phyloP scores from a whole-genome alignment of 2,888 invertebrate genomes.

The Yponomeuta sedellus region DNA sequence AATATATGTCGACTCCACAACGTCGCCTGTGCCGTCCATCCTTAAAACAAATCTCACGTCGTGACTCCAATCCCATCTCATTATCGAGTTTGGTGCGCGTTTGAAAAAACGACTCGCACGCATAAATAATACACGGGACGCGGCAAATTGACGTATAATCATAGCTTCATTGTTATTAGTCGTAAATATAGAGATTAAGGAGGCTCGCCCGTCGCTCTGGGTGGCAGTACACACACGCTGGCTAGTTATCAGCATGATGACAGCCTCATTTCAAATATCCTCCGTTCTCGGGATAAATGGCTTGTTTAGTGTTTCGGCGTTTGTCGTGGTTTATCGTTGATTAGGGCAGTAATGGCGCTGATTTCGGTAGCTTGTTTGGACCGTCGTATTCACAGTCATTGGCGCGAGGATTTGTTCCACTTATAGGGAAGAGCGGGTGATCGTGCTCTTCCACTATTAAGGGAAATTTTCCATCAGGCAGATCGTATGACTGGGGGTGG shows the following conservation, averaged over 20 bases:
- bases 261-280: slow-evolving; percentile 14
- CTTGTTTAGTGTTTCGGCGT: background rate
- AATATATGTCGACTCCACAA: slow-evolving; percentile 29
- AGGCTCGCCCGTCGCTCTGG: slow-evolving; percentile 25
- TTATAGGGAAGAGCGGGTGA: too few relatives aligned
- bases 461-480: too few relatives aligned
- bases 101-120: slow-evolving; percentile 44
- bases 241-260: slow-evolving; percentile 9
- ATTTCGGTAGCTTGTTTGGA: too few relatives aligned
- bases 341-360: background rate
- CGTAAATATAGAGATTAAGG: slow-evolving; percentile 69
- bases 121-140: slow-evolving; percentile 63
- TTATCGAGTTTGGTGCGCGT: slow-evolving; percentile 68
- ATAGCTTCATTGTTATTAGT: slow-evolving; percentile 56
- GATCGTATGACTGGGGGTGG: too few relatives aligned
- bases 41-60: slow-evolving; percentile 38
- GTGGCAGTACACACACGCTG: slow-evolving; percentile 27
- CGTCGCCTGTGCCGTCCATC: slow-evolving; percentile 25
- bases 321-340: background rate
- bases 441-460: too few relatives aligned
- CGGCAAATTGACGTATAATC: slow-evolving; percentile 71
- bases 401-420: too few relatives aligned
- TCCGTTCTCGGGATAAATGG: background rate
- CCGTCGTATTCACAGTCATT: too few relatives aligned
- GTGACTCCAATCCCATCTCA: slow-evolving; percentile 60